Evolutionary conservation across 2,113 vertebrate genomes (phyloP), one percentile per base, ranked within the genome.

Genomic region (Tragelaphus imberbis): DNA sequence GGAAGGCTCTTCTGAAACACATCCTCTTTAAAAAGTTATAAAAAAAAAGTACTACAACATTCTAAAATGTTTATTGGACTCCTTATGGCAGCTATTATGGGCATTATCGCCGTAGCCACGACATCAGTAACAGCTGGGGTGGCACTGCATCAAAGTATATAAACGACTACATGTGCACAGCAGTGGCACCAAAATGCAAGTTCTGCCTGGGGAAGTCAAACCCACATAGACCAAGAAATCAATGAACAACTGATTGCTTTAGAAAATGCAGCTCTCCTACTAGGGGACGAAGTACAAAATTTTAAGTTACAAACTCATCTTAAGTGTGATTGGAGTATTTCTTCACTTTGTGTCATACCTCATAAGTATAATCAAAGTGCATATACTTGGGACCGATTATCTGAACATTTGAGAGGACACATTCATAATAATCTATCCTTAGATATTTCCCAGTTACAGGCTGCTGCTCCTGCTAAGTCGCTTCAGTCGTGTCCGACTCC

Each of bases 81-180:
- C 33, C 65, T 68, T 68, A 68, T 11, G 8, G 65, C 65, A 36
- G 65, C 4, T 19, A 21, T 68, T 21, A 68, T 36, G 33, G 17
- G 17, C 36, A 19, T 11, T 68, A 68, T 19, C 0, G 0, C 65
- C 33, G 10, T 11, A 21, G 33, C 65, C 33, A 21, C 17, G 2
- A 68, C 33, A 19, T 16, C 63, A n/a, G 63, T n/a, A n/a, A n/a
- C n/a, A n/a, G 63, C 63, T 16, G 0, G 63, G 4, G 2, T 19
- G 63, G 16, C 33, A n/a, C 8, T 10, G 63, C 63, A 68, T 36
- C 33, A 11, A 36, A 68, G 33, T 36, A 68, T 36, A 36, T 21
- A 68, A 36, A 68, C 1, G 4, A 36, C 65, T 21, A 4, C 33
- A 36, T 36, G 10, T 36, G 17, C 1, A 36, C 16, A 68, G 65